phyloP scores from a whole-genome alignment of 2,113 vertebrate species.

The Syngnathus typhle region DNA sequence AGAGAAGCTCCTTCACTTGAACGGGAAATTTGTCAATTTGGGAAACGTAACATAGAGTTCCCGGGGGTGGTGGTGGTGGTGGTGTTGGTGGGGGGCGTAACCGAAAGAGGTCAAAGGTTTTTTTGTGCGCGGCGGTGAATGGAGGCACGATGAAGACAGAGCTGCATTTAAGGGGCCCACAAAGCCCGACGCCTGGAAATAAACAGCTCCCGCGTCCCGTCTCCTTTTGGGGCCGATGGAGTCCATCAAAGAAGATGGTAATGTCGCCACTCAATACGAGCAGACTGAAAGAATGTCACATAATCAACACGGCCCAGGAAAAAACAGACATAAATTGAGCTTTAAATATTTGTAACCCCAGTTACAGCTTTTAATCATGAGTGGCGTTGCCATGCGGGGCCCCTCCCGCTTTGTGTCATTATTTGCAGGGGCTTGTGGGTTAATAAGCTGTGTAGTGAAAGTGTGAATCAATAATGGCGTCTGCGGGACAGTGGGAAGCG shows the following conservation, averaged over 20 bases:
- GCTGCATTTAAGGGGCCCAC: slow-evolving; percentile 66
- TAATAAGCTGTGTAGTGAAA: slow-evolving; percentile 35
- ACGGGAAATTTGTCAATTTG: slow-evolving; percentile 64
- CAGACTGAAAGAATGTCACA: slow-evolving; percentile 68
- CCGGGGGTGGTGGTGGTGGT: slow-evolving; percentile 49
- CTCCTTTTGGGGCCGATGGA: slow-evolving; percentile 65
- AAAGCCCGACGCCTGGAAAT: slow-evolving; percentile 68
- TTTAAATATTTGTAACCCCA: slow-evolving; percentile 54
- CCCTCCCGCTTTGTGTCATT: slow-evolving; percentile 16
- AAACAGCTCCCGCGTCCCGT: slow-evolving; percentile 67
- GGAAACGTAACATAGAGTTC: slow-evolving; percentile 57
- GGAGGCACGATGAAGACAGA: slow-evolving; percentile 59
- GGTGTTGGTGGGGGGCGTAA: slow-evolving; percentile 45
- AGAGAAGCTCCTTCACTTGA: slow-evolving; percentile 48
- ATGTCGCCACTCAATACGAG: slow-evolving; percentile 57
- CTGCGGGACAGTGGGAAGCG: slow-evolving; percentile 22
- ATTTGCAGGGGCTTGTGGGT: slow-evolving; percentile 13
- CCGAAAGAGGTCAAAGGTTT: slow-evolving; percentile 69
- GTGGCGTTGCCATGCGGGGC: slow-evolving; percentile 34
- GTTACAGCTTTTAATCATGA: slow-evolving; percentile 50
- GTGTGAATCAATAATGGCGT: slow-evolving; percentile 39
- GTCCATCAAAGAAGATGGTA: slow-evolving; percentile 71
- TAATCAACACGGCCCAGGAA: slow-evolving; percentile 51
- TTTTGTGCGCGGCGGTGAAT: slow-evolving; percentile 63
- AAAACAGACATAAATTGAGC: slow-evolving; percentile 50